These are phyloP conservation scores for Clarias fuscus DNA, from an alignment of 2,797 vertebrate species.

Conservation along the genomic window DNA sequence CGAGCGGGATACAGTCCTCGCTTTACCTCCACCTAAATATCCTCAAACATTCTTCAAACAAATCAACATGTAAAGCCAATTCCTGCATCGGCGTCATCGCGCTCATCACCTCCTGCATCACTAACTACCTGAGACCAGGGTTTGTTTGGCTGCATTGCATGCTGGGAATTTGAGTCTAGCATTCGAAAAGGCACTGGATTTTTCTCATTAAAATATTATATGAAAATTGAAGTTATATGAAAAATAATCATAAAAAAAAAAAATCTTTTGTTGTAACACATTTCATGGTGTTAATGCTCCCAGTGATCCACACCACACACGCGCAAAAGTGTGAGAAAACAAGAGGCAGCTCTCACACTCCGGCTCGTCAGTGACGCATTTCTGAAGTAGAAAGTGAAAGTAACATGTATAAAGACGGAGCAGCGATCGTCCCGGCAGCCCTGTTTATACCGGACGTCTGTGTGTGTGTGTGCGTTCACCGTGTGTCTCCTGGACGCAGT, in stretches of 20 bases:
- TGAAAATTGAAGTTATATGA: too few species aligned
- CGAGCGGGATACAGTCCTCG: neutral
- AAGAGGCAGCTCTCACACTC: neutral
- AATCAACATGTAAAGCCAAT: neutral
- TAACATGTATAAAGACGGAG: neutral
- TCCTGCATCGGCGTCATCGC: neutral
- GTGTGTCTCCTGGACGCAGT: neutral
- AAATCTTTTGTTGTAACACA: neutral
- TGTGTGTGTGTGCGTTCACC: neutral
- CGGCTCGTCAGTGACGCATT: neutral
- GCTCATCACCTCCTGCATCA: neutral
- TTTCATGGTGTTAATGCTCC: neutral
- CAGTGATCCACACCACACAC: neutral
- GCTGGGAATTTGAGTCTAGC: neutral
- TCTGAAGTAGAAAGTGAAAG: neutral
- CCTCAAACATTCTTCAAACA: neutral
- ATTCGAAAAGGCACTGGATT: too few species aligned
- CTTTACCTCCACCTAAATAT: neutral
- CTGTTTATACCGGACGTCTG: neutral
- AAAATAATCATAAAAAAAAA: neutral
- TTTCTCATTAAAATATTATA: neutral
- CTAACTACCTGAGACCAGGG: accelerated
- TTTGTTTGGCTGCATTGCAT: neutral
- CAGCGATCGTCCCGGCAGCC: neutral
- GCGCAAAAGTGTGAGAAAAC: neutral